Conservation (phyloP, 2,797 vertebrate species). For the Melanotaenia trifasciata region DNA sequence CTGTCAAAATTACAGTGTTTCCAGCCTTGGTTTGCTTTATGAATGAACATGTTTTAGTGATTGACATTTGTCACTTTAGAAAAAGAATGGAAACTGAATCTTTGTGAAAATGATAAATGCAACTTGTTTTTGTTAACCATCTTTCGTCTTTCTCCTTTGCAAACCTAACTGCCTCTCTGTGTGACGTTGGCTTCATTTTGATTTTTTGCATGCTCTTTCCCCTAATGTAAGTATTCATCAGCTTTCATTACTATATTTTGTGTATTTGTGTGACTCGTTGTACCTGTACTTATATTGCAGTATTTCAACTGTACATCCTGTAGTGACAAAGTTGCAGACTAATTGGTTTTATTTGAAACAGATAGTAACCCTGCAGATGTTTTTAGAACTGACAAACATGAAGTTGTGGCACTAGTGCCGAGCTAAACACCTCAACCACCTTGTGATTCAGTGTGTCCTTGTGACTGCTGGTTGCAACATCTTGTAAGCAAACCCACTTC, state of each 20-base stretch:
- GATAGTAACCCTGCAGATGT: neutral
- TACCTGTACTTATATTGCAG: neutral
- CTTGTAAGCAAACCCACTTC: conserved; percentile 33
- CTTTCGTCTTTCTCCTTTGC: conserved; percentile 71
- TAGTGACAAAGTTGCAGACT: neutral
- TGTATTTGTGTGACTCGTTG: conserved; percentile 32
- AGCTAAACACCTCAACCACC: conserved; percentile 20
- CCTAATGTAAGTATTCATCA: conserved; percentile 82
- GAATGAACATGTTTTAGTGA: conserved; percentile 10
- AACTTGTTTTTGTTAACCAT: conserved; percentile 26
- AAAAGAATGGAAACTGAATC: conserved; percentile 20
- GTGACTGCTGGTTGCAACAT: conserved; percentile 37
- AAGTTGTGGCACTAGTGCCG: neutral
- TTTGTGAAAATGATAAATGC: conserved; percentile 80
- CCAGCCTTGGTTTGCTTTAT: conserved; percentile 9
- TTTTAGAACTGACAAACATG: neutral
- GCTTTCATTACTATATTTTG: conserved; percentile 28
- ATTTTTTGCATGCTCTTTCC: conserved; percentile 78
- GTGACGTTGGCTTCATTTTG: conserved; percentile 76
- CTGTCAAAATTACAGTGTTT: conserved; percentile 43
- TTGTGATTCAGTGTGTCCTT: conserved; percentile 36
- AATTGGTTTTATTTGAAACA: neutral
- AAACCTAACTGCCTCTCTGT: conserved; percentile 67
- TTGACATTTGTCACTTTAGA: neutral
- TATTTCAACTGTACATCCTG: neutral